A percentile compares a stretch with the other conserved stretches of the same genome.
phyloP scores from a whole-genome alignment of 1,140 invertebrate species.

The Chrysomallon squamiferum region DNA sequence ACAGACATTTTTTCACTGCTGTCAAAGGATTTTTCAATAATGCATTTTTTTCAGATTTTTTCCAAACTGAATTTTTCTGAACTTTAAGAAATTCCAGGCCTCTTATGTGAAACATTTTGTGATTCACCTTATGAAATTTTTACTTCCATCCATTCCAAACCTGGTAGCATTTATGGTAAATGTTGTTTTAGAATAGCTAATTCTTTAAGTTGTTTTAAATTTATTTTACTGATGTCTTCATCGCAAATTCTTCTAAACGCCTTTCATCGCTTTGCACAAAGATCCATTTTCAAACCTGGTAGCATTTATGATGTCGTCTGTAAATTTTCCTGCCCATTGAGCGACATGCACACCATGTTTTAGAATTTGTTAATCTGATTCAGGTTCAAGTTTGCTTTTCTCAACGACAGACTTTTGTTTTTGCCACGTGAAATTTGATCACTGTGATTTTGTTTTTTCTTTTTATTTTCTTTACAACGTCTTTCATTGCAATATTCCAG shows the following conservation, averaged over 20 bases:
- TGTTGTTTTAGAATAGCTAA: background rate
- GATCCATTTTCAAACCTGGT: background rate
- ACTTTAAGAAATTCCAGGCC: conserved; percentile 13
- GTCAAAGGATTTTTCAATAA: background rate
- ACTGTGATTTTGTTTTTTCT: background rate
- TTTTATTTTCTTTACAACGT: conserved; percentile 13
- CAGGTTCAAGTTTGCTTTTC: conserved; percentile 2
- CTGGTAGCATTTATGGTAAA: conserved; percentile 4
- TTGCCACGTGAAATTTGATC: background rate
- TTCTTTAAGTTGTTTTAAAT: conserved; percentile 1
- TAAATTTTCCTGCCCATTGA: background rate
- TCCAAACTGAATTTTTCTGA: background rate
- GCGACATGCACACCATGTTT: background rate
- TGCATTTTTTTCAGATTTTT: background rate
- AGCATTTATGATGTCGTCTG: conserved; percentile 7
- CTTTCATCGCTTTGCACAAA: background rate
- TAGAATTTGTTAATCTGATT: background rate
- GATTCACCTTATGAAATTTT: background rate
- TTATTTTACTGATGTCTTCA: background rate
- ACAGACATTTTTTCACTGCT: background rate
- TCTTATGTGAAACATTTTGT: background rate
- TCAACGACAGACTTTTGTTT: conserved; percentile 10
- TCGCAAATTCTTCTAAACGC: background rate
- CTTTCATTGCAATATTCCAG: background rate
- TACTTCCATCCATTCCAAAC: background rate